Evolutionary conservation across 2,113 vertebrate genomes (phyloP), one percentile per base, ranked within the genome.

Genomic region (Neodontobutis hainanensis): DNA sequence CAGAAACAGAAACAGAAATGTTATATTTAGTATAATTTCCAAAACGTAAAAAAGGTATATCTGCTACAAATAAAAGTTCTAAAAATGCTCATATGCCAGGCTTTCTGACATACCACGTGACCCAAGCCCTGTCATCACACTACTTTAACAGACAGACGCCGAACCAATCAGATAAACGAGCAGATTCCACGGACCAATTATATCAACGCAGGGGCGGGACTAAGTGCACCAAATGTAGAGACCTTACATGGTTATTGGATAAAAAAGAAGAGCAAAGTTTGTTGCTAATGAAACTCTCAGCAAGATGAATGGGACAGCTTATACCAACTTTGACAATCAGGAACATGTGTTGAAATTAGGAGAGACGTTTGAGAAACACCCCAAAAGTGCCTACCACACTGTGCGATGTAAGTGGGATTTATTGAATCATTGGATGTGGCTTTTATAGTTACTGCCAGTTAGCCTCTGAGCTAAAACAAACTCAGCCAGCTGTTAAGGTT

Each of bases 341-440:
- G 95, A 97, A 73, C 94, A 97, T 32, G 90, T 95, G 73, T 73
- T 99, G 51, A 94, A 94, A 77, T 81, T 99, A 72, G 97, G 97
- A 5, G 94, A 96, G 85, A 98, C 87, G 36, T 99, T 99, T 70
- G 94, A 97, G 90, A 96, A 94, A 83, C 92, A 93, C 40, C 96
- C 97, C 6, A 95, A 95, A 85, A 95, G 94, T 83, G 95, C 94
- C 42, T 99, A 94, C 87, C 95, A 99, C 75, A 98, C 96, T 1
- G 94, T 99, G 62, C 93, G 96, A 90, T 99, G 96, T 99, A 92
- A 98, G 96, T 94, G 51, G 3, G 44, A 8, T 64, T 63, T n/a
- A n/a, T 70, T 12, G 5, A 68, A 35, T 58, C 50, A 11, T 3
- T n/a, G 4, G 11, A 46, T 61, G 40, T 35, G 44, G 35, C 16